phyloP scores from a whole-genome alignment of 2,888 invertebrate genomes.

The Listrodromus nycthemerus region DNA sequence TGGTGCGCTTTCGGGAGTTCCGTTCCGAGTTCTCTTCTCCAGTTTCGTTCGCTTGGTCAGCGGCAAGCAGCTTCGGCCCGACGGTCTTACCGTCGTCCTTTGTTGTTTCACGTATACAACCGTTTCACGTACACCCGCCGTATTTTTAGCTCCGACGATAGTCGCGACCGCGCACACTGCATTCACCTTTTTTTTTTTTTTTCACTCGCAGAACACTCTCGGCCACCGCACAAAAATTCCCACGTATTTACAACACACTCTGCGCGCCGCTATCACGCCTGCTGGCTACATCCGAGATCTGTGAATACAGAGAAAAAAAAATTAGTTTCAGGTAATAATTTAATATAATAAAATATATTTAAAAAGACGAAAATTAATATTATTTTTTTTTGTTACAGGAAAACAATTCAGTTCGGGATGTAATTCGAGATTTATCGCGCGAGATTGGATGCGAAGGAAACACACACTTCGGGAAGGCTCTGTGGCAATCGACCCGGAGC shows the following conservation, averaged over 20 bases:
- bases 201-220: constrained; percentile 2
- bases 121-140: constrained; percentile 25
- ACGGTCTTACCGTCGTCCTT: constrained; percentile 14
- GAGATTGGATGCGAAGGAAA: background rate
- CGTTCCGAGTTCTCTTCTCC: constrained; percentile 1
- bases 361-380: background rate
- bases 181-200: background rate
- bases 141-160: background rate
- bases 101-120: constrained; percentile 6
- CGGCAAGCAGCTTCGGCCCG: constrained; percentile 12
- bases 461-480: background rate
- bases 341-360: no score
- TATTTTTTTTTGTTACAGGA: background rate
- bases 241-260: constrained; percentile 64
- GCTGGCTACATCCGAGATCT: constrained; percentile 62
- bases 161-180: constrained; percentile 11
- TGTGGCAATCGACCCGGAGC: constrained; percentile 33
- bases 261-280: constrained; percentile 57
- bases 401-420: background rate
- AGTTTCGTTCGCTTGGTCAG: constrained; percentile 46
- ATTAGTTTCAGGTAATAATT: background rate
- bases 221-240: background rate
- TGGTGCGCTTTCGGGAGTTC: constrained; percentile 11
- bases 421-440: background rate
- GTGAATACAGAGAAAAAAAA: constrained; percentile 56